These are phyloP conservation scores for Drosophila multiciliata DNA, from an alignment of 2,888 invertebrate genomes.

Conservation along the genomic window DNA sequence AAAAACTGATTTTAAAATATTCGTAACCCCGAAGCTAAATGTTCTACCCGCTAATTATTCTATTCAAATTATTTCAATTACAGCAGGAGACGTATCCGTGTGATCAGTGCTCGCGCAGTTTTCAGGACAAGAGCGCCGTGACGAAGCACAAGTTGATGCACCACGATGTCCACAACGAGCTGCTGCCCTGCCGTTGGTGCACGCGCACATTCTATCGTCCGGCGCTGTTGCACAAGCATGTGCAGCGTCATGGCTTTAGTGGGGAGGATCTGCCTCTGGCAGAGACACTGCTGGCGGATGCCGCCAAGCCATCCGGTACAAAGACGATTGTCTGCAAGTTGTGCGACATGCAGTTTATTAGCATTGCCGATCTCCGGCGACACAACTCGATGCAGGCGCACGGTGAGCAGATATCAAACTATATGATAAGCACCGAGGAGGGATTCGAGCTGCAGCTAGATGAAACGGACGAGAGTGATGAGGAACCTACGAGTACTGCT, in stretches of 20 bases:
- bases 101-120: conserved; percentile 70
- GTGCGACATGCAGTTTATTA: conserved; percentile 73
- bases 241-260: conserved; percentile 74
- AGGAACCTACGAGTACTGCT: conserved; percentile 32
- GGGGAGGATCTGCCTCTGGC: conserved; percentile 68
- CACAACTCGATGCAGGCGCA: conserved; percentile 67
- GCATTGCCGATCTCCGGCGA: conserved; percentile 62
- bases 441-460: conserved; percentile 83
- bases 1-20: neutral
- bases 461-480: conserved; percentile 84
- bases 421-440: conserved; percentile 82
- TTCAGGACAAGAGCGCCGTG: conserved; percentile 77
- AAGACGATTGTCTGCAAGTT: conserved; percentile 79
- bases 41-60: neutral
- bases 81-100: conserved; percentile 71
- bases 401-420: conserved; percentile 50
- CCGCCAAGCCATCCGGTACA: conserved; percentile 73
- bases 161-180: conserved; percentile 68
- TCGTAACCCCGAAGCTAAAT: neutral
- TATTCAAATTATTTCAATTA: conserved; percentile 1
- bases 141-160: conserved; percentile 74
- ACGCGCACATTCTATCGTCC: conserved; percentile 79
- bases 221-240: conserved; percentile 77
- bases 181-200: conserved; percentile 82
- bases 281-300: conserved; percentile 72